A percentile compares a stretch with the other conserved stretches of the same genome.
phyloP scores from a whole-genome alignment of 2,888 invertebrate genomes.

The Tipula vernalis region DNA sequence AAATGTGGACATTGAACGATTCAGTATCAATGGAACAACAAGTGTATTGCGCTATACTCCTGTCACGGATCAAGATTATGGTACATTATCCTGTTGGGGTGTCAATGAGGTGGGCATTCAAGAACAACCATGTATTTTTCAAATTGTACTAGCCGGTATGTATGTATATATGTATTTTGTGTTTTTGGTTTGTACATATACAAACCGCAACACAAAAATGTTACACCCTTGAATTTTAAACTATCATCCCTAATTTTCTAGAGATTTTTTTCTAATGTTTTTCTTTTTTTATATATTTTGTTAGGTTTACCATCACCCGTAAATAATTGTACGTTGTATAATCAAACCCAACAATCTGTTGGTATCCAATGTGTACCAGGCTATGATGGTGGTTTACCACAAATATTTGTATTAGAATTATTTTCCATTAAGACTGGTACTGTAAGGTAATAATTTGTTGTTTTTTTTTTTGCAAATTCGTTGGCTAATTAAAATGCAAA shows the following conservation, averaged over 20 bases:
- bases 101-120: constrained; percentile 64
- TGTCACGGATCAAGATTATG: constrained; percentile 53
- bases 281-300: constrained; percentile 17
- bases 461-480: neutral
- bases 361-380: constrained; percentile 60
- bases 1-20: constrained; percentile 57
- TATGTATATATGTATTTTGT: neutral
- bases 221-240: neutral
- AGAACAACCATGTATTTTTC: constrained; percentile 63
- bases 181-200: neutral
- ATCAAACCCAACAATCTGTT: constrained; percentile 57
- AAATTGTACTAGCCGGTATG: constrained; percentile 69
- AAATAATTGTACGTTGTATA: constrained; percentile 62
- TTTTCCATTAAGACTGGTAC: constrained; percentile 25
- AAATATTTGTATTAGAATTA: constrained; percentile 61
- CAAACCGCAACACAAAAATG: neutral
- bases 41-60: constrained; percentile 45
- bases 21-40: constrained; percentile 55
- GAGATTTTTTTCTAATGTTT: constrained; percentile 14
- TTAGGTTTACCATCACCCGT: constrained; percentile 66
- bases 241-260: neutral
- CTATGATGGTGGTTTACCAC: constrained; percentile 71
- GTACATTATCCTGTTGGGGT: constrained; percentile 67
- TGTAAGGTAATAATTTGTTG: constrained; percentile 14
- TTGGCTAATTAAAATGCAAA: neutral